Evolutionary conservation across 2,113 vertebrate genomes (phyloP), one percentile per base, ranked within the genome.

Genomic region (Peromyscus polionotus): DNA sequence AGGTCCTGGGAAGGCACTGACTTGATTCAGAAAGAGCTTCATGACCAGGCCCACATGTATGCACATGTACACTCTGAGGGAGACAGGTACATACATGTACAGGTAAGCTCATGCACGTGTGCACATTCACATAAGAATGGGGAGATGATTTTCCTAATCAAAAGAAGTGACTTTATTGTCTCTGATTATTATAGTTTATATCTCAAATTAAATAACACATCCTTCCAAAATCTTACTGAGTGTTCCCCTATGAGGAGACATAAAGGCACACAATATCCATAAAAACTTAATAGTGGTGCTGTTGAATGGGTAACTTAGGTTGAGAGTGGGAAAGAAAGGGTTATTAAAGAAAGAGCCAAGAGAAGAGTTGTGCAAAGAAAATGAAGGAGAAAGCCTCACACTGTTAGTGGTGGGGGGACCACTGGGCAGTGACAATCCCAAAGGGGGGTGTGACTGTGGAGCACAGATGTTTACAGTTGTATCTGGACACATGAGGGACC

Each of bases 1-100:
- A 92, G 68, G 93, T 88, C 73, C 97, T 97, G 97, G 97, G 93
- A 76, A 97, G 95, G 88, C 93, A 12, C n/a, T 77, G 97, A 42
- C 86, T 31, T 77, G 9, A 28, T 93, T 39, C 24, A 22, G 20
- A 75, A 85, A 73, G 75, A 67, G 2, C 39, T 94, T 93, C 79
- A 88, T 59, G 87, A 6, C 59, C 84, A 63, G 45, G 48, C 0
- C 0, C 6, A 51, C 9, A 26, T n/a, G 45, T 5, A 73, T 9
- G 26, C 45, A 93, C 45, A 16, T 5, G 54, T 10, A 24, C 39
- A 79, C 11, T 28, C 36, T 36, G 39, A 39, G 7, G 28, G 28
- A 76, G 4, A 68, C 67, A 33, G 13, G 33, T 31, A 16, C 67
- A 31, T 0, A 33, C 67, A 31, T 1, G 36, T n/a, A 19, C 12